A percentile compares a stretch with the other conserved stretches of the same genome.
Evolutionary conservation across 2,113 vertebrate species (phyloP).

Genomic region (Rhabdomys dilectus): DNA sequence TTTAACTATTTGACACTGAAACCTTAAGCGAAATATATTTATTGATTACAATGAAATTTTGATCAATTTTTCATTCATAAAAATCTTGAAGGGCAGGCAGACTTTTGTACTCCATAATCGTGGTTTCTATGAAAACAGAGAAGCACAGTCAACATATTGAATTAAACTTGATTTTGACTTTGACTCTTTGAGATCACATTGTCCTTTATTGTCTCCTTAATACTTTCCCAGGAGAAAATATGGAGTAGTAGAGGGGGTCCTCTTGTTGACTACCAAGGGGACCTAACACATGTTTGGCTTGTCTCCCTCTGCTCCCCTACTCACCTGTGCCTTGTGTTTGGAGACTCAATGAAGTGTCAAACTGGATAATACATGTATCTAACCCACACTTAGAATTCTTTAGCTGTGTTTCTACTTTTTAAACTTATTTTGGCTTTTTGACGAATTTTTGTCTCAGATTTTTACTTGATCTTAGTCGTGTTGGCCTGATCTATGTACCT

Average conservation of each 20-base stretch:
- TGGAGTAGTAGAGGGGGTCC: neutral
- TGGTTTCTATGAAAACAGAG: neutral
- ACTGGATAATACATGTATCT: neutral
- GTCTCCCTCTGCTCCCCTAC: neutral
- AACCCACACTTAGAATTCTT: neutral
- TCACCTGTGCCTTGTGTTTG: neutral
- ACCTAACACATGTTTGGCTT: neutral
- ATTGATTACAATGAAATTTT: neutral
- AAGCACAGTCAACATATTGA: neutral
- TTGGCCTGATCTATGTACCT: neutral
- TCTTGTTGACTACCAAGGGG: neutral
- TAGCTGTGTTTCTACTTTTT: neutral
- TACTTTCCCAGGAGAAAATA: neutral
- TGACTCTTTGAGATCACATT: neutral
- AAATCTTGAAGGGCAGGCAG: neutral
- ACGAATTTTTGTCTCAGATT: neutral
- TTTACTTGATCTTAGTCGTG: neutral
- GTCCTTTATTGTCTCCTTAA: neutral
- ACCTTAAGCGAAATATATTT: neutral
- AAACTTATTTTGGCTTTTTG: neutral
- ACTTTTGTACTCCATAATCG: neutral
- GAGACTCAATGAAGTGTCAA: neutral
- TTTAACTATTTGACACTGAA: slow-evolving; percentile 41
- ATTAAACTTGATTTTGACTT: neutral
- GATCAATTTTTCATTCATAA: neutral